These are phyloP conservation scores for Antheraea pernyi DNA, from an alignment of 1,140 invertebrate species.

Conservation along the genomic window DNA sequence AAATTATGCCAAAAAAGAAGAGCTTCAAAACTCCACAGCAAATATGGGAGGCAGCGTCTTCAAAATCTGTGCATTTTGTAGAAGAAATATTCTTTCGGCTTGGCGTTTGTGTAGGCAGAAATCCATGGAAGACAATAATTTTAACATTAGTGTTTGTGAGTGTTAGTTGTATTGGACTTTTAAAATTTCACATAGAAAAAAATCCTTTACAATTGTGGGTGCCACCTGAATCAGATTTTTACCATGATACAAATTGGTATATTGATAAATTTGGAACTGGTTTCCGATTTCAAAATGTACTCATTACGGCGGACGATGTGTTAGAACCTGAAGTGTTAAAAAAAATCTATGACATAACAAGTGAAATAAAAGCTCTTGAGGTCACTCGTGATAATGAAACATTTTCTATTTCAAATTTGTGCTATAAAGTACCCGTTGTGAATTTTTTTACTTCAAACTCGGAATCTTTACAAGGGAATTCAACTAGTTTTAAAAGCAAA, in stretches of 20 bases:
- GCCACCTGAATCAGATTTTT: slow-evolving; percentile 83
- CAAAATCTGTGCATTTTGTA: slow-evolving; percentile 61
- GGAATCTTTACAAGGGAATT: slow-evolving; percentile 49
- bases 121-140: slow-evolving; percentile 79
- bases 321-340: slow-evolving; percentile 79
- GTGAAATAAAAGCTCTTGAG: slow-evolving; percentile 52
- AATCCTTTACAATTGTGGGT: slow-evolving; percentile 89
- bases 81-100: slow-evolving; percentile 75
- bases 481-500: slow-evolving; percentile 32
- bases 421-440: slow-evolving; percentile 81
- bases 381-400: slow-evolving; percentile 49
- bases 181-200: slow-evolving; percentile 81
- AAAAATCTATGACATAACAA: slow-evolving; percentile 52
- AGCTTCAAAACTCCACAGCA: slow-evolving; percentile 56
- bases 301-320: slow-evolving; percentile 84
- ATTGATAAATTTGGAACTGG: slow-evolving; percentile 83
- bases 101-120: slow-evolving; percentile 70
- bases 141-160: slow-evolving; percentile 77
- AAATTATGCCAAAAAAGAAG: slow-evolving; percentile 55
- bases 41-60: slow-evolving; percentile 67
- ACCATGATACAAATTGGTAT: slow-evolving; percentile 85
- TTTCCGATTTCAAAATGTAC: slow-evolving; percentile 81
- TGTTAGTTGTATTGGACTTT: slow-evolving; percentile 78
- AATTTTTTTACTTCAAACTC: slow-evolving; percentile 54
- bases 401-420: slow-evolving; percentile 81